Conservation (phyloP, 2,113 vertebrate species). For the Chaetodon auriga region DNA sequence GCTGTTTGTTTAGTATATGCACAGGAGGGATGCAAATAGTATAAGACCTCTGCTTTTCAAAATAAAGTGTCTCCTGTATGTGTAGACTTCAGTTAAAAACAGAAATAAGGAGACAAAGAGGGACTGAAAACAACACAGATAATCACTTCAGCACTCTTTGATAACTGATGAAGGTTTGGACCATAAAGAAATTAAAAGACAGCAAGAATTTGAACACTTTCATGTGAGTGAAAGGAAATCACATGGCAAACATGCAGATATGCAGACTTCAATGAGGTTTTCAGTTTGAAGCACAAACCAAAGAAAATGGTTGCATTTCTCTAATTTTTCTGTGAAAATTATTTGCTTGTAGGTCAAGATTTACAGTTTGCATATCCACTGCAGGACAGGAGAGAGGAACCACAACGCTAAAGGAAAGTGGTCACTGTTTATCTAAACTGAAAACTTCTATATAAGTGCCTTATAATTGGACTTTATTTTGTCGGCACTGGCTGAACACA, state of each 20-base stretch:
- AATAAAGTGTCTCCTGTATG: conserved; percentile 35
- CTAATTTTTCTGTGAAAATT: conserved; percentile 34
- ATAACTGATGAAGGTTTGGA: background rate
- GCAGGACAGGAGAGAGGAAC: conserved; percentile 34
- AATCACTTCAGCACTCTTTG: conserved; percentile 4
- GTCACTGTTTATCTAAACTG: no score
- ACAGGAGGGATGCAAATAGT: background rate
- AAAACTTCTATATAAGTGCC: background rate
- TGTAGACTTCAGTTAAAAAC: conserved; percentile 25
- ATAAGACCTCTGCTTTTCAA: conserved; percentile 10
- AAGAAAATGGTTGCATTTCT: conserved; percentile 32
- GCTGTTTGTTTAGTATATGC: background rate
- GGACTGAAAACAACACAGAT: conserved; percentile 66
- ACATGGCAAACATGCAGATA: conserved; percentile 33
- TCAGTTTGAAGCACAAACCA: conserved; percentile 57
- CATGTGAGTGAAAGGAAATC: conserved; percentile 1
- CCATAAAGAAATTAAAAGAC: background rate
- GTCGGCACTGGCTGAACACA: background rate
- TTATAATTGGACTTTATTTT: background rate
- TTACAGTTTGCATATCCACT: conserved; percentile 80
- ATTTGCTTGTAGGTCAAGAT: conserved; percentile 45
- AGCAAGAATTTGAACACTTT: background rate
- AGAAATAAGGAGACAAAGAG: conserved; percentile 24
- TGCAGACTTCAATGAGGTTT: conserved; percentile 51
- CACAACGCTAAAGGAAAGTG: background rate